phyloP scores from a whole-genome alignment of 2,797 vertebrate genomes.

The Amphiprion clarkii region DNA sequence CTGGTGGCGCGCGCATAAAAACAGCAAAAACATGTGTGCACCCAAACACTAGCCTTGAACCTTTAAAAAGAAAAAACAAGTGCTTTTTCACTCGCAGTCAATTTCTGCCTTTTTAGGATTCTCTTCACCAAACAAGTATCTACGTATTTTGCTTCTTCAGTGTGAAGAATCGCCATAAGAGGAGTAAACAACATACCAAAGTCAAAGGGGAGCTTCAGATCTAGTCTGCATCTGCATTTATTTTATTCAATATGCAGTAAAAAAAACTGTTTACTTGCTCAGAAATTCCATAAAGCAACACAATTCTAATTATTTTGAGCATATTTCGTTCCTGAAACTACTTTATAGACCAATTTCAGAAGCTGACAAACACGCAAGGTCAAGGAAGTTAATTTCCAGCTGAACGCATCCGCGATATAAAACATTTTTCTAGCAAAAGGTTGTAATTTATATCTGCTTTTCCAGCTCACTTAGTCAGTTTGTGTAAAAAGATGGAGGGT shows the following conservation, averaged over 20 bases:
- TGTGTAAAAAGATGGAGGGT: background rate
- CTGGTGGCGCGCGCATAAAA: conserved; percentile 52
- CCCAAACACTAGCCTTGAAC: conserved; percentile 58
- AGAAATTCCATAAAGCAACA: conserved; percentile 4
- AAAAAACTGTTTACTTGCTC: conserved; percentile 1
- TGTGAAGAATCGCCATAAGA: conserved; percentile 8
- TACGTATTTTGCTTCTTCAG: conserved; percentile 20
- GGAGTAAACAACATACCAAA: conserved; percentile 13
- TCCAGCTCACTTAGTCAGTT: background rate
- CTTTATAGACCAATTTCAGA: background rate
- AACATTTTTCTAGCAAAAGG: background rate
- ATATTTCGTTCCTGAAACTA: background rate
- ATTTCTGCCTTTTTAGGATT: conserved; percentile 44
- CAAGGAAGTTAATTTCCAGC: conserved; percentile 8
- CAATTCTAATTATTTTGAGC: background rate
- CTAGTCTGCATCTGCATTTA: conserved; percentile 2
- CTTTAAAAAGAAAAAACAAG: conserved; percentile 16
- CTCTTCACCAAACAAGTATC: conserved; percentile 7
- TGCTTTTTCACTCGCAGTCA: conserved; percentile 28
- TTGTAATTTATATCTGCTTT: background rate
- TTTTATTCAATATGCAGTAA: conserved; percentile 9
- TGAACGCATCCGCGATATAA: conserved; percentile 3
- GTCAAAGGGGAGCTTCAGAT: background rate
- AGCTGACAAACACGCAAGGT: conserved; percentile 11
- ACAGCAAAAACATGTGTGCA: conserved; percentile 31